Base-by-base conservation (phyloP, 2,797 vertebrate genomes). In the Pseudochirops cupreus region DNA sequence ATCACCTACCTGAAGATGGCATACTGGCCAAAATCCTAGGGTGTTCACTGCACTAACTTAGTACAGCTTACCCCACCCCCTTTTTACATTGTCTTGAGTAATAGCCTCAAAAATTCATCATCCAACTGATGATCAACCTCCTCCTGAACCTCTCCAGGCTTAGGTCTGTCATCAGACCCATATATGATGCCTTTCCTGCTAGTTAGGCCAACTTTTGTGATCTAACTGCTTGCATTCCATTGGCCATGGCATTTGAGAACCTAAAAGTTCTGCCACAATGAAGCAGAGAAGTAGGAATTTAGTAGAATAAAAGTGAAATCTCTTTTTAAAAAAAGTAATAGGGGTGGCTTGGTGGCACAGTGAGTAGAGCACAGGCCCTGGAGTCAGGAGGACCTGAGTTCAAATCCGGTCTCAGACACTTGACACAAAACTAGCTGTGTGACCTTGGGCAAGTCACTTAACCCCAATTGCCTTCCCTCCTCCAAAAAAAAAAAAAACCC, bases 231-330 rank as follows among this genome's bases (percentile, higher is more conserved):
- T 82, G 2, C n/a, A 39, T 82, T 74, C n/a, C 67, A 74, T n/a
- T 10, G 18, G 16, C 67, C 67, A 46, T 82, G n/a, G n/a, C 39
- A 82, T 82, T 82, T 82, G 67, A 82, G 67, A 82, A 39, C n/a
- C n/a, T 46, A 82, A 82, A n/a, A n/a, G 62, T 67, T 94, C 1
- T 59, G 92, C 92, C 57, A 62, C 18, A 53, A 50, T 39, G 18
- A 93, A 1, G 90, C 90, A 95, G 82, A 54, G 91, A 97, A 94
- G 74, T n/a, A 93, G 56, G 56, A 91, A 58, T 58, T 58, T 94
- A 82, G 31, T 74, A 39, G 67, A n/a, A 18, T 16, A 39, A 7
- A 74, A 74, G 3, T 7, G 26, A 97, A 93, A 74, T 39, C 28
- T 50, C 26, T 31, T 52, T 24, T 74, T 9, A 11, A 53, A 94